These are phyloP conservation scores for Dreissena rostriformis DNA, from an alignment of 1,140 invertebrate species.

Conservation along the genomic window DNA sequence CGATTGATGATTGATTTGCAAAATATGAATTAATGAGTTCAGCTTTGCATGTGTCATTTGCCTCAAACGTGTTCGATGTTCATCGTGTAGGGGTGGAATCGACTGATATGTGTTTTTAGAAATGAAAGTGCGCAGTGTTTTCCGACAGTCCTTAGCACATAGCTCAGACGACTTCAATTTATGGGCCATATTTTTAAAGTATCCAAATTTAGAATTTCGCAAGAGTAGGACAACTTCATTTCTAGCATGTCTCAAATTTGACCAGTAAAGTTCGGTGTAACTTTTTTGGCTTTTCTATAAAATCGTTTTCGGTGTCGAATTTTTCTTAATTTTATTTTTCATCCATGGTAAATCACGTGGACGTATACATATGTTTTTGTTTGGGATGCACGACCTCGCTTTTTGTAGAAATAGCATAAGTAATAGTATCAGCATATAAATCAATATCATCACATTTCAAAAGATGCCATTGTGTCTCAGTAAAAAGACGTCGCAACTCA, in stretches of 20 bases:
- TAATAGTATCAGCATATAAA: too few relatives aligned
- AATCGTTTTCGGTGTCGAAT: too few relatives aligned
- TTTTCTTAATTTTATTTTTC: too few relatives aligned
- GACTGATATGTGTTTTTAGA: neutral
- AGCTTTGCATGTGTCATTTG: constrained; percentile 1
- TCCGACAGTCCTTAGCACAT: neutral
- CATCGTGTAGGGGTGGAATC: neutral
- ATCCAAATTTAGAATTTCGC: neutral
- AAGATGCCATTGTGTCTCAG: too few relatives aligned
- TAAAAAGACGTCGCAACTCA: too few relatives aligned
- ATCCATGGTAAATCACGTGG: too few relatives aligned
- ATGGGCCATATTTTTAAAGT: neutral
- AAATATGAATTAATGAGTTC: neutral
- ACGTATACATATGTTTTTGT: too few relatives aligned
- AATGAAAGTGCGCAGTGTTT: neutral
- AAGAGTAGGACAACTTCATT: neutral
- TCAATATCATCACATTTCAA: too few relatives aligned
- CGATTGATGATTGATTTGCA: neutral
- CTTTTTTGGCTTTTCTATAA: too few relatives aligned
- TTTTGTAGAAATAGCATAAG: too few relatives aligned
- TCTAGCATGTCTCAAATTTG: neutral
- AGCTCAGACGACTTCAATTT: neutral
- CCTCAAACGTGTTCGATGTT: neutral
- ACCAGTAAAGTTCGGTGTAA: too few relatives aligned
- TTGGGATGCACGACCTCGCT: too few relatives aligned